Evolutionary conservation across 2,888 invertebrate genomes (phyloP).

Genomic region (Spilosoma lubricipeda): DNA sequence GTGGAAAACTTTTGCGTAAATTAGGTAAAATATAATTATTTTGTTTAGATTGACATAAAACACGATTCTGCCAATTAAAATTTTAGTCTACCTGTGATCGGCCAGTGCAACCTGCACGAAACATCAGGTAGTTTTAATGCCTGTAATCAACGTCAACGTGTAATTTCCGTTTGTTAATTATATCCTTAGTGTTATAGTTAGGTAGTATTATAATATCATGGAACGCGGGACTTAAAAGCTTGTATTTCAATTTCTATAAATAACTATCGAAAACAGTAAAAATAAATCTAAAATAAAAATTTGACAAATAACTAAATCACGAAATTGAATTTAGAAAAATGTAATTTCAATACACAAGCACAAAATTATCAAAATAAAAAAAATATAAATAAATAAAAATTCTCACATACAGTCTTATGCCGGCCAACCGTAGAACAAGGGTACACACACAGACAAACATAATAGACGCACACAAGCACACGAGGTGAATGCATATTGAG

Average conservation of each 20-base stretch:
- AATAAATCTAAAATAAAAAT: background rate
- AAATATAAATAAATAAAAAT: constrained; percentile 36
- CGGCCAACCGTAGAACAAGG: constrained; percentile 60
- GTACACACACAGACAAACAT: constrained; percentile 60
- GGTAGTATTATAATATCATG: no score
- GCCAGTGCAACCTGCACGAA: background rate
- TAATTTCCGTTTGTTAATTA: no score
- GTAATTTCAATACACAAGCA: background rate
- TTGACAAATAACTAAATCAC: background rate
- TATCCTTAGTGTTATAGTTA: no score
- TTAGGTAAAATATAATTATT: background rate
- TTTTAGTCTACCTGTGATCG: no score
- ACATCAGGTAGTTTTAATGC: background rate
- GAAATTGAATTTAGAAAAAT: background rate
- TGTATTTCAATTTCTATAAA: background rate
- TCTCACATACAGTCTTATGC: constrained; percentile 59
- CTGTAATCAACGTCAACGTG: background rate
- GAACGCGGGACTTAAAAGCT: no score
- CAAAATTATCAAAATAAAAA: background rate
- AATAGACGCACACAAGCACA: constrained; percentile 59
- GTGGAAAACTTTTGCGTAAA: background rate
- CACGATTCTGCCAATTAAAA: background rate
- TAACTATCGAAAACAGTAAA: background rate
- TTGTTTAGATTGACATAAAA: background rate
- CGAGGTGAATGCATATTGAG: constrained; percentile 76